Evolutionary conservation across 1,140 invertebrate species (phyloP).

Genomic region (Lepidurus couesii): DNA sequence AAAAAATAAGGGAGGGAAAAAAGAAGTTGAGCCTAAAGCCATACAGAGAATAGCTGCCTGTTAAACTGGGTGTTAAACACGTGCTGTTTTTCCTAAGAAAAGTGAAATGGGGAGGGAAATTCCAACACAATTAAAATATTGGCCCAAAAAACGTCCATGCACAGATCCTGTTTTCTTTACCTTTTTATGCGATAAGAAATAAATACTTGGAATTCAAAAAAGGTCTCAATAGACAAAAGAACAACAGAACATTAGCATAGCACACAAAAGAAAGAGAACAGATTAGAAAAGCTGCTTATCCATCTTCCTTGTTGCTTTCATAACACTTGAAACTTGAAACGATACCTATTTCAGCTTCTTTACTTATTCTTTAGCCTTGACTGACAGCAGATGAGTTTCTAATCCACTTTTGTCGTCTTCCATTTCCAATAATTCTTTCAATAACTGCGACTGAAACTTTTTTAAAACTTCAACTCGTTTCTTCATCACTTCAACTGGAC

Average conservation of each 20-base stretch:
- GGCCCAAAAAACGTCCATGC: constrained; percentile 1
- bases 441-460: constrained; percentile 9
- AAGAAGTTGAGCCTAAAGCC: not conserved
- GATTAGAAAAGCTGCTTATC: not conserved
- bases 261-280: not conserved
- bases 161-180: not conserved
- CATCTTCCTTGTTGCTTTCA: not conserved
- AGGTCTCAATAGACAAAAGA: not conserved
- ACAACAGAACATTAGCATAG: not conserved
- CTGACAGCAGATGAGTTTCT: constrained; percentile 10
- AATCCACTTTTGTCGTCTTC: constrained; percentile 2
- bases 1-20: not conserved
- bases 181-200: not conserved
- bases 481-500: not conserved
- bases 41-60: not conserved
- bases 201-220: not conserved
- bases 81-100: not conserved
- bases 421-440: not conserved
- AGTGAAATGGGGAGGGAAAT: not conserved
- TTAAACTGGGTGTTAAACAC: not conserved
- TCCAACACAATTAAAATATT: not conserved
- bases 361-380: constrained; percentile 1
- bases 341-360: not conserved
- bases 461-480: not conserved
- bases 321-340: constrained; percentile 1